These are phyloP conservation scores for Diprion similis DNA, from an alignment of 1,140 invertebrate genomes.

Conservation along the genomic window DNA sequence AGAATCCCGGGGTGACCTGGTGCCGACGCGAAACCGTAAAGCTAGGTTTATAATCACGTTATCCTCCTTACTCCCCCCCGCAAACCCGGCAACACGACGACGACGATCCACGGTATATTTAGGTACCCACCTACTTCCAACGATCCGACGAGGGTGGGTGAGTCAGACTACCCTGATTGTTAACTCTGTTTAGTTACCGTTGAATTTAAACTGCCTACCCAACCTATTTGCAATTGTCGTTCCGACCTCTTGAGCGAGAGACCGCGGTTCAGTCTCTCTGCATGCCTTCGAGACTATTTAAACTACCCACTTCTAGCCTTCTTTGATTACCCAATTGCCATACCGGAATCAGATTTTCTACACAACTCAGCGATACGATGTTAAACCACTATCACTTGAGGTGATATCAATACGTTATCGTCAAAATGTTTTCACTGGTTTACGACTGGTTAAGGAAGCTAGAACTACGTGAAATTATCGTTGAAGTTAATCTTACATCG, in stretches of 20 bases:
- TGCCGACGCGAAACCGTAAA: background rate
- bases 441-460: too few species aligned
- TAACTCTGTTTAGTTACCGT: slow-evolving; percentile 5
- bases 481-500: too few species aligned
- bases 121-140: background rate
- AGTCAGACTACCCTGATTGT: background rate
- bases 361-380: too few species aligned
- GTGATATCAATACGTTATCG: too few species aligned
- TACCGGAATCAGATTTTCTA: too few species aligned
- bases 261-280: too few species aligned
- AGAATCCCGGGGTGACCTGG: background rate
- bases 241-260: background rate
- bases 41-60: slow-evolving; percentile 5
- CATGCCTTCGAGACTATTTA: too few species aligned
- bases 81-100: background rate
- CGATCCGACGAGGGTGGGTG: background rate
- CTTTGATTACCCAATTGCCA: too few species aligned
- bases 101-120: background rate
- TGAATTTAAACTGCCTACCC: background rate
- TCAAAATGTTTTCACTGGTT: too few species aligned
- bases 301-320: too few species aligned
- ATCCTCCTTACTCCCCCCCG: background rate
- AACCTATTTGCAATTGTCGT: background rate
- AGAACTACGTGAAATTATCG: too few species aligned
- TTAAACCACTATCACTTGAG: too few species aligned